Evolutionary conservation across 2,113 vertebrate genomes (phyloP), one percentile per base, ranked within the genome.

Genomic region (Pyxicephalus adspersus): DNA sequence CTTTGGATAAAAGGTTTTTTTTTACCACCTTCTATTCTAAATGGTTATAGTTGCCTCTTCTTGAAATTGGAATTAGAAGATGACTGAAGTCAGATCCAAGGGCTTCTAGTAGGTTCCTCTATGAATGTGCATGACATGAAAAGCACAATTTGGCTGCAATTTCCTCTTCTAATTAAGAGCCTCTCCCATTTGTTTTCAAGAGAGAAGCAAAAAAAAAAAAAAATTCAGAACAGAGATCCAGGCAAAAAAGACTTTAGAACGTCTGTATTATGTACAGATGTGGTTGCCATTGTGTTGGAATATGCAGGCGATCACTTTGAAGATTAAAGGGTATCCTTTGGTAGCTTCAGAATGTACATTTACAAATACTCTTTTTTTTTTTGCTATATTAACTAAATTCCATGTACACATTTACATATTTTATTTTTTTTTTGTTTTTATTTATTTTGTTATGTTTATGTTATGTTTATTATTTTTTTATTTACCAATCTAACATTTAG

Each of bases 11-110:
- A 81, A 81, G 57, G 79, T 81, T 77, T 81, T 81, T 78, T 81
- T 77, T 81, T 81, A 81, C 68, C 79, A 81, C 79, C 78, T 73
- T 81, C 57, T 81, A 81, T 74, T 81, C 70, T 74, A 74, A 73
- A 74, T 65, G 38, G 67, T 51, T 28, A 64, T 64, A 81, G 79
- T 81, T 73, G 68, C 70, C 61, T 73, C 66, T 74, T 74, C 51
- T 81, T 81, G 78, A 74, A 81, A 81, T 74, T 64, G 70, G 79
- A 81, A 81, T 74, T 66, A 74, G 60, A 64, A 64, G 60, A 81
- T 74, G 68, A 81, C 68, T 81, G 79, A 81, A 65, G 68, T 73
- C 68, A 65, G 68, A 81, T 73, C 68, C 68, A 81, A 74, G 70
- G 70, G 63, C 67, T 72, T 64, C 70, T 81, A 65, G 60, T 20